These are phyloP conservation scores for Chalcis sispes DNA, from an alignment of 2,888 invertebrate species.

Conservation along the genomic window DNA sequence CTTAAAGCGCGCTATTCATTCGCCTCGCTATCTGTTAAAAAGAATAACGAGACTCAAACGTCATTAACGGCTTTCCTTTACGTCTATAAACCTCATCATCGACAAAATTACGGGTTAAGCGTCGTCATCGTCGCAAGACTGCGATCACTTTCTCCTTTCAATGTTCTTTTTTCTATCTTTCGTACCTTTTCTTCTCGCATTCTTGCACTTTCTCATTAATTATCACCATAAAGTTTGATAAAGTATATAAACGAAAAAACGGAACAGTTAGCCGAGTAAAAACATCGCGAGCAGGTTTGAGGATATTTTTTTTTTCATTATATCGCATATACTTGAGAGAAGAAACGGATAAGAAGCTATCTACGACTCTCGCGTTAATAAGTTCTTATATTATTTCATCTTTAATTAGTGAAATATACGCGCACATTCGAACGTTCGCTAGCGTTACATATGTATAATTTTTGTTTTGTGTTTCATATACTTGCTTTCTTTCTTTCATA, in stretches of 20 bases:
- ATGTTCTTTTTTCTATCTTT: background rate
- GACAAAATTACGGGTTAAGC: too few species aligned
- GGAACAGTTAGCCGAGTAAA: conserved; percentile 7
- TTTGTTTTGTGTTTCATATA: background rate
- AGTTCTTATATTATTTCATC: conserved; percentile 10
- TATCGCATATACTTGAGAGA: background rate
- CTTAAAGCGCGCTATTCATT: too few species aligned
- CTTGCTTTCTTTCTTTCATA: background rate
- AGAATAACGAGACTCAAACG: too few species aligned
- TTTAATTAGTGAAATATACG: conserved; percentile 12
- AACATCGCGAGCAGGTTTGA: background rate
- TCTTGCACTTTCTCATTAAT: background rate
- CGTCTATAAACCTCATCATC: too few species aligned
- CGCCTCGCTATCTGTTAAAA: too few species aligned
- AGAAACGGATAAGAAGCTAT: conserved; percentile 13
- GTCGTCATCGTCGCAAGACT: too few species aligned
- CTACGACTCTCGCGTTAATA: conserved; percentile 4
- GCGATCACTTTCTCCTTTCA: background rate
- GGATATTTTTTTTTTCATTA: conserved; percentile 12
- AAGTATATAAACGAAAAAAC: conserved; percentile 3
- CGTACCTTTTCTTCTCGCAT: too few species aligned
- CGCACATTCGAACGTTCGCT: conserved; percentile 1
- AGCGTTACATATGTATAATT: conserved; percentile 18
- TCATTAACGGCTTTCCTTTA: too few species aligned
- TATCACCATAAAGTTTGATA: background rate